phyloP scores from a whole-genome alignment of 2,888 invertebrate species.

The Creontiades dilutus region DNA sequence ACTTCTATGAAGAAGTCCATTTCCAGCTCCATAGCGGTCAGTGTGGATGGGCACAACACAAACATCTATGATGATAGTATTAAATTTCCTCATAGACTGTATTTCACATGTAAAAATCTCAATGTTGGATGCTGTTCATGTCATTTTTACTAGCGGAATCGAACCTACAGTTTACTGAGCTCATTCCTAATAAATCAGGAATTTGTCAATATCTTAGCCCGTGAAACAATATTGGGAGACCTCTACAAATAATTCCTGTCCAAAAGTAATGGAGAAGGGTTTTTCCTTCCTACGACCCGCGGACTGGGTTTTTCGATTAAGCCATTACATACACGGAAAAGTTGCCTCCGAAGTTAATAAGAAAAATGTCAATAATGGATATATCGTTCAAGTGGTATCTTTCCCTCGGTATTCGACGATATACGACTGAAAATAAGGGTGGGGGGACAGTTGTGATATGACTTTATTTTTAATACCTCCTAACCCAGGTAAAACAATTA shows the following conservation, averaged over 20 bases:
- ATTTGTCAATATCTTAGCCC: not conserved
- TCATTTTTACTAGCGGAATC: not conserved
- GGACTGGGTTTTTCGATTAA: conserved; percentile 6
- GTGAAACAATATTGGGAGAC: conserved; percentile 5
- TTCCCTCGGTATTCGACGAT: not conserved
- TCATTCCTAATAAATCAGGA: conserved; percentile 18
- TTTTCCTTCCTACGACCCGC: not conserved
- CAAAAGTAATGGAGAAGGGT: not conserved
- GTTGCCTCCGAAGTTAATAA: not conserved
- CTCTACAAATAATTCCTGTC: not conserved
- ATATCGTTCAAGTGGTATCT: conserved; percentile 5
- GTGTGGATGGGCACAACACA: no score
- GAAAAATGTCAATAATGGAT: conserved; percentile 37
- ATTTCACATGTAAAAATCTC: no score
- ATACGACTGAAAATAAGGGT: not conserved
- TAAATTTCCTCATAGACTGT: no score
- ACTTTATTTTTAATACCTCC: not conserved
- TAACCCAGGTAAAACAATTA: conserved; percentile 25
- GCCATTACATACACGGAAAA: not conserved
- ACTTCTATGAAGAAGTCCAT: no score
- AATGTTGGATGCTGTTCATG: no score
- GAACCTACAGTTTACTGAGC: not conserved
- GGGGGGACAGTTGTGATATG: not conserved
- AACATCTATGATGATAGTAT: no score
- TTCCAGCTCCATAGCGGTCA: no score